Base-by-base conservation (phyloP, 2,797 vertebrate species). In the Mallotus villosus region DNA sequence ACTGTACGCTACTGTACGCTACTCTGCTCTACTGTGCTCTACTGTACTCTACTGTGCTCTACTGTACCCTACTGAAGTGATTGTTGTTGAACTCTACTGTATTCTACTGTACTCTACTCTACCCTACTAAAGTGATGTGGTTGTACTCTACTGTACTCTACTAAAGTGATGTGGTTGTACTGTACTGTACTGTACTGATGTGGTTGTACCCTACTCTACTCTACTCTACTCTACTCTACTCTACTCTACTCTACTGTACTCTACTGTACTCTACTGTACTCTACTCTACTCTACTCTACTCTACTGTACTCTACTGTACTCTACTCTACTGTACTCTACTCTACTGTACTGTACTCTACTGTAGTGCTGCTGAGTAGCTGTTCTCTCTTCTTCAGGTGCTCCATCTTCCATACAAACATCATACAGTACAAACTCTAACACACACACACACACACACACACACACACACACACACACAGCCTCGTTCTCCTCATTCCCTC, bases 401-500 rank as follows among this genome's bases (percentile, higher is more conserved):
- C 24, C 27, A 6, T 34, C 53, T 55, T 67, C 37, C 59, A 6
- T 2, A 21, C n/a, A 63, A 29, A 71, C 55, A 25, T 67, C 61
- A 41, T 59, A 61, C 75, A 53, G 68, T 29, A 67, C 53, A 37
- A 65, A 29, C 53, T 46, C n/a, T n/a, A n/a, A n/a, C n/a, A n/a
- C n/a, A n/a, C n/a, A n/a, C n/a, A n/a, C n/a, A n/a, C 61, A 34
- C 19, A 8, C 5, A 61, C 49, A 22, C 16, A 70, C 63, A 74
- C n/a, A 60, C 19, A 68, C 55, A 68, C 29, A 68, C 27, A 58
- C 25, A 34, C 51, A 59, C 24, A 53, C 58, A 64, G 17, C 3
- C n/a, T 78, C 63, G 71, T 49, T 41, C 19, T 58, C 49, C 63
- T 22, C 27, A 5, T 32, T 75, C 67, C 76, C 78, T 75, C 21